Percentiles rank a stretch among this genome's conserved stretches.
Conservation (phyloP, 2,888 invertebrate species). For the Hipparchia sbordonii region DNA sequence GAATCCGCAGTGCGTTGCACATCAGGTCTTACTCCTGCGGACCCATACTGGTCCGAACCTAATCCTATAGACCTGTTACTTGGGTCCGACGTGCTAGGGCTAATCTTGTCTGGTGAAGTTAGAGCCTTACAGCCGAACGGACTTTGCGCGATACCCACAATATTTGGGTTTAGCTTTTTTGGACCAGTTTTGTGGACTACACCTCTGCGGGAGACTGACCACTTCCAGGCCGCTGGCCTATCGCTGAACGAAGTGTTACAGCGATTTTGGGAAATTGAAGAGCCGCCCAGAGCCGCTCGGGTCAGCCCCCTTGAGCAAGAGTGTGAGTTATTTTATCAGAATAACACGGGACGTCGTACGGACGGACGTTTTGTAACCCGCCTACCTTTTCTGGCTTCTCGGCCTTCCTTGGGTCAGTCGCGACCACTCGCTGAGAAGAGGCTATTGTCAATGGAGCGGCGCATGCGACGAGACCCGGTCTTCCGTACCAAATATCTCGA, state of each 20-base stretch:
- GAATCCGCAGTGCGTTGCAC: neutral
- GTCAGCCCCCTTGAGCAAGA: neutral
- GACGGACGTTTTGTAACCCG: conserved; percentile 12
- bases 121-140: neutral
- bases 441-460: conserved; percentile 1
- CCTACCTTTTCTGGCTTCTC: neutral
- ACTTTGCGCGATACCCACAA: neutral
- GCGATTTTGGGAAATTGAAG: conserved; percentile 16
- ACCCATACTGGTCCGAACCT: neutral
- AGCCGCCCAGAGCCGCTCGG: neutral
- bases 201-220: neutral
- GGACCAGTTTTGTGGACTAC: neutral
- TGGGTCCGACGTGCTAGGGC: neutral
- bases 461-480: neutral
- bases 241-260: conserved; percentile 4
- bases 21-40: neutral
- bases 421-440: neutral
- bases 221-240: neutral
- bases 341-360: neutral
- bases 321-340: conserved; percentile 5
- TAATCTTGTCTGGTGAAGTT: neutral
- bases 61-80: neutral
- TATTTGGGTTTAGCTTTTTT: neutral
- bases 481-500: neutral
- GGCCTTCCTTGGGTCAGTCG: neutral